phyloP scores from a whole-genome alignment of 2,113 vertebrate species.

The Otus sunia region DNA sequence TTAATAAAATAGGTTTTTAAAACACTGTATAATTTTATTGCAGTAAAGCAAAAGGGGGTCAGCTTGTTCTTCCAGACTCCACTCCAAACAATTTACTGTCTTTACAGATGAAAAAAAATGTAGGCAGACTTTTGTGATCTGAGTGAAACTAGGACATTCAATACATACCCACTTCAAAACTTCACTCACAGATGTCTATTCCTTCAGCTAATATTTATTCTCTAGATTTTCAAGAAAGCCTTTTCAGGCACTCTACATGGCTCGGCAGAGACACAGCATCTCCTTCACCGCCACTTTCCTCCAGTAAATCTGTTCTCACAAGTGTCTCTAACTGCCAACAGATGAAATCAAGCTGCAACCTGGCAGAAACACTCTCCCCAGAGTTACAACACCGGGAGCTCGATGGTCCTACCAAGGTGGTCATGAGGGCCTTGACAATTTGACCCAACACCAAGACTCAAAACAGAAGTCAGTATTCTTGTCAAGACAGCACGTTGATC shows the following conservation, averaged over 20 bases:
- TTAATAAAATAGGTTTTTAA: background rate
- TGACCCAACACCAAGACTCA: background rate
- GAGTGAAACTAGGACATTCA: background rate
- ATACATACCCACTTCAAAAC: background rate
- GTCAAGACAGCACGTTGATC: accelerated
- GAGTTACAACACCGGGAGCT: background rate
- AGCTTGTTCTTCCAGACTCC: conserved; percentile 14
- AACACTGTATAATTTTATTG: background rate
- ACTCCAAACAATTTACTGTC: background rate
- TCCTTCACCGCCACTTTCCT: background rate
- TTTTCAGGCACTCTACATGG: background rate
- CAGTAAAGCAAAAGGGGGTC: conserved; percentile 25
- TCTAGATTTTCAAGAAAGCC: background rate
- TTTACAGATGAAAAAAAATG: background rate
- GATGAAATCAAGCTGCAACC: background rate
- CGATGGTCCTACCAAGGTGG: accelerated
- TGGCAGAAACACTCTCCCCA: background rate
- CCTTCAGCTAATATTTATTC: background rate
- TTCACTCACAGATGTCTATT: background rate
- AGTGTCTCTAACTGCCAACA: accelerated
- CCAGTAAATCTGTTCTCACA: accelerated
- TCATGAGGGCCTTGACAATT: accelerated
- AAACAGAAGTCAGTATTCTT: background rate
- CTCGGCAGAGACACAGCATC: background rate
- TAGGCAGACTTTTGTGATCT: conserved; percentile 5